Percentiles rank a stretch among this genome's conserved stretches.
phyloP scores from a whole-genome alignment of 2,888 invertebrate species.

The Pachliopta kotzebuea region DNA sequence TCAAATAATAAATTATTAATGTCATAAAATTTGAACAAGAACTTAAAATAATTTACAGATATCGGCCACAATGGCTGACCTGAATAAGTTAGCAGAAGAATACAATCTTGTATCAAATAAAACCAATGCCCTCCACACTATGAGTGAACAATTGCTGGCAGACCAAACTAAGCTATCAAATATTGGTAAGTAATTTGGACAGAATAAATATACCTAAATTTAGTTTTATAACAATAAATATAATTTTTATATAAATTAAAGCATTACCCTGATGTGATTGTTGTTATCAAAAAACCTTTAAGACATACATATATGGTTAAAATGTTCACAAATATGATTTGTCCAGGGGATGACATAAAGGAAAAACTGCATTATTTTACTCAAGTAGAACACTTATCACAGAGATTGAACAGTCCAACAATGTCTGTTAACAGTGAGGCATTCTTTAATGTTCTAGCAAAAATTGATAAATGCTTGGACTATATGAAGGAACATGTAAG shows the following conservation, averaged over 20 bases:
- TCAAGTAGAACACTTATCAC: conserved; percentile 89
- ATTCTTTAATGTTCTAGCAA: conserved; percentile 89
- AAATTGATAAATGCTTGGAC: conserved; percentile 92
- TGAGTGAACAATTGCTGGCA: conserved; percentile 94
- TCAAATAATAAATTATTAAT: too few relatives aligned
- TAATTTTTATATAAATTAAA: too few relatives aligned
- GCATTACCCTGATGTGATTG: too few relatives aligned
- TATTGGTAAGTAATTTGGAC: conserved; percentile 75
- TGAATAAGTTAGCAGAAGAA: conserved; percentile 86
- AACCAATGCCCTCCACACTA: conserved; percentile 94
- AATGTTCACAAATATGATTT: neutral
- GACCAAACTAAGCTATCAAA: conserved; percentile 92
- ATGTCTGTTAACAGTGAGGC: conserved; percentile 91
- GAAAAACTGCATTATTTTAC: conserved; percentile 91
- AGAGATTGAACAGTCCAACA: conserved; percentile 89
- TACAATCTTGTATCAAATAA: conserved; percentile 94
- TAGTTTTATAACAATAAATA: too few relatives aligned
- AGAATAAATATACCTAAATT: neutral
- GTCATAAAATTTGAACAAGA: neutral
- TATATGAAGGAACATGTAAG: conserved; percentile 90
- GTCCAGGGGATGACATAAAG: conserved; percentile 84
- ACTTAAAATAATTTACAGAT: conserved; percentile 68
- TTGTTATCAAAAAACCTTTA: neutral
- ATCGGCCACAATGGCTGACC: conserved; percentile 84
- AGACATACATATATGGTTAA: neutral